Base-by-base conservation (phyloP, 2,888 invertebrate species). In the Drosophila formosana region DNA sequence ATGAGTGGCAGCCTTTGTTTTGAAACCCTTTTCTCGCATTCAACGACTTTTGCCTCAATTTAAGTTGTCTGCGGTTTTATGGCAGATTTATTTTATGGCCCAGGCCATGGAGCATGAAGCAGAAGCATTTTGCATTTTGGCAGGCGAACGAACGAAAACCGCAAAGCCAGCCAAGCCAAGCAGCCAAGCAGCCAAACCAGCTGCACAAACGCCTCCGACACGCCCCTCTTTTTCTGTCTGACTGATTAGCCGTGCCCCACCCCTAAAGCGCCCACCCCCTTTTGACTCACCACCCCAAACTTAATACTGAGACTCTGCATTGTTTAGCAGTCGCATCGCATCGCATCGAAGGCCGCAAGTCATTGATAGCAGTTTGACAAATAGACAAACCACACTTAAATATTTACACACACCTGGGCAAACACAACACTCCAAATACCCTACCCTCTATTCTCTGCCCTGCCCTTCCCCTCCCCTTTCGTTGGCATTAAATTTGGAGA, bases 341-440 rank as follows among this genome's bases (percentile, higher is more conserved):
- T 18, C 18, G 18, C 18, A 18, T 18, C 39, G 39, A 41, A 41
- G 39, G 39, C 39, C 39, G 39, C 39, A 66, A 80, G 78, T 78
- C 69, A 81, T 66, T 66, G 78, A 78, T 71, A 76, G 41, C 55
- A 63, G 62, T 78, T 66, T 83, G 78, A 64, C 80, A 80, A 73
- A 77, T 73, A 67, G 70, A 47, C 62, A 41, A 46, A 45, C 62
- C 45, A 45, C 63, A 56, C 57, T 41, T 49, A 64, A 78, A 82
- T 82, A 80, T 78, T 78, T 78, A 58, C 65, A 61, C 53, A 61
- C 53, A 68, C 65, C 66, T 67, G 51, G 26, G 50, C 58, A 75
- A 66, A 46, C 52, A 56, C 13, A 45, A 49, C 45, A 39, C 30
- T 41, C 41, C 18, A 41, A 5, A 41, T 18, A 3, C 39, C 5